Evolutionary conservation across 2,888 invertebrate genomes (phyloP).

Genomic region (Polylopha cassiicola): DNA sequence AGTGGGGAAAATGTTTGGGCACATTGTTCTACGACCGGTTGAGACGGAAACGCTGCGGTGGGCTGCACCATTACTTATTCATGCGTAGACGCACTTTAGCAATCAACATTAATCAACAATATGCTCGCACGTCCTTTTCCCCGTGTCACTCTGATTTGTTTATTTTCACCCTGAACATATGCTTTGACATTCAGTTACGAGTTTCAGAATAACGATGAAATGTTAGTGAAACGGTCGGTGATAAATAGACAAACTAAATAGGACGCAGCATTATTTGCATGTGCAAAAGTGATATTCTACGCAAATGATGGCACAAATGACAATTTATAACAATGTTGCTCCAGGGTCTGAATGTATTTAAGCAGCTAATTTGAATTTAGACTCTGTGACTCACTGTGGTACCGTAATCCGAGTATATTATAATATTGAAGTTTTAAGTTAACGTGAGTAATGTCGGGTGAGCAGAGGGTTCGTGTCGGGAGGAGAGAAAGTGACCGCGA

Average conservation of each 20-base stretch:
- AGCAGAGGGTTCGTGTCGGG: slow-evolving; percentile 14
- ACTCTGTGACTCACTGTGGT: slow-evolving; percentile 18
- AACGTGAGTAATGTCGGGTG: slow-evolving; percentile 17
- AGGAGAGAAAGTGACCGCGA: slow-evolving; percentile 27
- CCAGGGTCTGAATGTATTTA: slow-evolving; percentile 15
- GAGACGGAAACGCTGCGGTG: slow-evolving; percentile 65
- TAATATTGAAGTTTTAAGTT: slow-evolving; percentile 11
- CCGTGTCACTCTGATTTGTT: slow-evolving; percentile 61
- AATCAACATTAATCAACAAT: slow-evolving; percentile 75
- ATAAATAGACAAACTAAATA: slow-evolving; percentile 47
- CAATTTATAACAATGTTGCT: slow-evolving; percentile 18
- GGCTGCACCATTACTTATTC: slow-evolving; percentile 71
- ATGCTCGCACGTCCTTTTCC: slow-evolving; percentile 61
- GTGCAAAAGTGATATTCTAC: slow-evolving; percentile 22
- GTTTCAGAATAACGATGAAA: slow-evolving; percentile 36
- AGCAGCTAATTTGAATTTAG: slow-evolving; percentile 23
- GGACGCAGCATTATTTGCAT: slow-evolving; percentile 32
- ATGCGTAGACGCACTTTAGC: slow-evolving; percentile 72
- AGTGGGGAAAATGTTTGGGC: slow-evolving; percentile 63
- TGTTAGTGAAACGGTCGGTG: slow-evolving; percentile 36
- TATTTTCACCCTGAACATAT: slow-evolving; percentile 60
- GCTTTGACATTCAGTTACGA: slow-evolving; percentile 43
- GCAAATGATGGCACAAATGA: slow-evolving; percentile 21
- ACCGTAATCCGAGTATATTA: slow-evolving; percentile 13
- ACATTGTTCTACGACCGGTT: slow-evolving; percentile 73